Percentiles rank a stretch among this genome's conserved stretches.
phyloP scores from a whole-genome alignment of 2,888 invertebrate genomes.

The Sinelater perroti region DNA sequence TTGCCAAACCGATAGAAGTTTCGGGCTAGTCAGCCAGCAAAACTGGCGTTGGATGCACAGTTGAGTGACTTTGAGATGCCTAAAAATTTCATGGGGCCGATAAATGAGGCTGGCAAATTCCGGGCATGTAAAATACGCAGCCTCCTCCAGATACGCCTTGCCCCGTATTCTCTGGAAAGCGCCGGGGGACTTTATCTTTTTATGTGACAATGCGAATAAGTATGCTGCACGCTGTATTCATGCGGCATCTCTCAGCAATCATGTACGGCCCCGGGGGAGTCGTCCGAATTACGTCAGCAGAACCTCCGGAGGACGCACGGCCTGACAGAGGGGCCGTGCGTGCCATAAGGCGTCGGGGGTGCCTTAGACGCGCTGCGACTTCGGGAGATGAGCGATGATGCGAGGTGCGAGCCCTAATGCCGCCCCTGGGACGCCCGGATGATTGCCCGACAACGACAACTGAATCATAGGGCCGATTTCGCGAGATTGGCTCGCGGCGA shows the following conservation, averaged over 20 bases:
- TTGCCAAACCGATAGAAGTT: too few species aligned
- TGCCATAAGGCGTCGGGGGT: slow-evolving; percentile 55
- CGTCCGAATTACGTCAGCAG: slow-evolving; percentile 58
- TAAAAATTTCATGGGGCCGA: slow-evolving; percentile 22
- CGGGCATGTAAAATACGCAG: slow-evolving; percentile 33
- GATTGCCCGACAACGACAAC: slow-evolving; percentile 57
- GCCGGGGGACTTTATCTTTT: slow-evolving; percentile 44
- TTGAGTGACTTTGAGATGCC: slow-evolving; percentile 9
- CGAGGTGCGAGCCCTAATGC: slow-evolving; percentile 57
- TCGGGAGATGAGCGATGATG: slow-evolving; percentile 52
- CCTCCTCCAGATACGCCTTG: slow-evolving; percentile 30
- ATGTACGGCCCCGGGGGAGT: slow-evolving; percentile 56
- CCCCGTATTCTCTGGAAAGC: slow-evolving; percentile 28
- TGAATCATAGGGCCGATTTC: slow-evolving; percentile 48
- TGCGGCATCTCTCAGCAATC: slow-evolving; percentile 59
- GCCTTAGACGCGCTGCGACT: slow-evolving; percentile 50
- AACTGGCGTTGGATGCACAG: too few species aligned
- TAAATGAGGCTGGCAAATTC: slow-evolving; percentile 29
- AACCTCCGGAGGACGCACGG: slow-evolving; percentile 48
- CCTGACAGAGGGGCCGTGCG: slow-evolving; percentile 47
- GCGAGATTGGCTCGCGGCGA: slow-evolving; percentile 30
- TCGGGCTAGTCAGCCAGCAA: too few species aligned
- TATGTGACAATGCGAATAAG: slow-evolving; percentile 55
- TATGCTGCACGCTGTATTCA: slow-evolving; percentile 56
- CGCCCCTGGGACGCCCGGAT: slow-evolving; percentile 55